phyloP scores from a whole-genome alignment of 2,113 vertebrate species.

The Dromiciops gliroides region DNA sequence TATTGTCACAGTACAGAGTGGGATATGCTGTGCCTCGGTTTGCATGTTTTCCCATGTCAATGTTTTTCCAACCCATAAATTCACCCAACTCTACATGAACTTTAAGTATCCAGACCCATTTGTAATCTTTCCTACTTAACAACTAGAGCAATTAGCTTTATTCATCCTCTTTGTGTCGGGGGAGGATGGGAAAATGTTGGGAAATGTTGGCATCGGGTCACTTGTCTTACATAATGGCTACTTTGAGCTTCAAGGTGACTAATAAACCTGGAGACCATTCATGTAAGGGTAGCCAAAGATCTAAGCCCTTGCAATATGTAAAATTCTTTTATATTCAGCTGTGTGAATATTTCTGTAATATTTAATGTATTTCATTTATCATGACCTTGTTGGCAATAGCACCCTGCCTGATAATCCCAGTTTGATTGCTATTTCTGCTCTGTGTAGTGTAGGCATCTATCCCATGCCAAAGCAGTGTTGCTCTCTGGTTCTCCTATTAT shows the following conservation, averaged over 20 bases:
- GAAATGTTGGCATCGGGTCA: conserved; percentile 30
- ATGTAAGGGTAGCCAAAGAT: conserved; percentile 1
- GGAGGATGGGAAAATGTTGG: conserved; percentile 29
- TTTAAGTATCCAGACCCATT: neutral
- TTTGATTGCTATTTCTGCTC: accelerated
- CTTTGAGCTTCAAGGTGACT: neutral
- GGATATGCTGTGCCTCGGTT: conserved; percentile 32
- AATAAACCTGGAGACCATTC: neutral
- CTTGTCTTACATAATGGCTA: conserved; percentile 65
- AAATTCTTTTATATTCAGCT: neutral
- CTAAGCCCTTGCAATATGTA: neutral
- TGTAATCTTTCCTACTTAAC: conserved; percentile 6
- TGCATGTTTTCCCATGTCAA: neutral
- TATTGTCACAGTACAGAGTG: conserved; percentile 15
- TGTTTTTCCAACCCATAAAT: neutral
- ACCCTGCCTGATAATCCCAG: accelerated
- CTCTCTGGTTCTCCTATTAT: neutral
- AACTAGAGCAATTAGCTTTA: neutral
- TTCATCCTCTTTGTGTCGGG: neutral
- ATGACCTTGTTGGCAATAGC: neutral
- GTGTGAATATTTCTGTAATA: neutral
- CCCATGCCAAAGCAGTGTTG: neutral
- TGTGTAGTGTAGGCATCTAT: accelerated
- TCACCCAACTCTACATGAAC: conserved; percentile 12
- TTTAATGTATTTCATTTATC: neutral